These are phyloP conservation scores for Caiman crocodilus DNA, from an alignment of 2,797 vertebrate species.

Conservation along the genomic window DNA sequence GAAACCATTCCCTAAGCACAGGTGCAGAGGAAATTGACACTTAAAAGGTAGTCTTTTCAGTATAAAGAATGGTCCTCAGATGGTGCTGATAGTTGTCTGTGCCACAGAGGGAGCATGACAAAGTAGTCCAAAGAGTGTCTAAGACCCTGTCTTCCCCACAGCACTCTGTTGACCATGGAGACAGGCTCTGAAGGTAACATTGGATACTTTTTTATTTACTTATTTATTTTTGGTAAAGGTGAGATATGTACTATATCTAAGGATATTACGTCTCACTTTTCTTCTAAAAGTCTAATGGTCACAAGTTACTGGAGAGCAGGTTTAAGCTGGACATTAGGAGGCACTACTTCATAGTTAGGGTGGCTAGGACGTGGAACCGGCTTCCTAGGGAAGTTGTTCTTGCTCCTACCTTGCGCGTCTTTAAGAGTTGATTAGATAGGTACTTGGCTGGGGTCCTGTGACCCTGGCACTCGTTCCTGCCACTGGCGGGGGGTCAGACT, in stretches of 20 bases:
- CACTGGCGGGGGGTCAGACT: too few relatives aligned
- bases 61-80: neutral
- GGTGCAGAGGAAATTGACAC: neutral
- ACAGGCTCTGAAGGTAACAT: neutral
- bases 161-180: neutral
- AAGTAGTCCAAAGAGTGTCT: neutral
- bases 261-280: too few relatives aligned
- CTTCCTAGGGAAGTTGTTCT: too few relatives aligned
- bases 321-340: too few relatives aligned
- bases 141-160: neutral
- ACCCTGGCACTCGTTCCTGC: too few relatives aligned
- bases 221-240: neutral
- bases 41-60: neutral
- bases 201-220: neutral
- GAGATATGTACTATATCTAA: neutral
- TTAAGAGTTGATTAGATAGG: too few relatives aligned
- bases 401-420: too few relatives aligned
- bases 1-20: neutral
- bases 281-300: too few relatives aligned
- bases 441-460: too few relatives aligned
- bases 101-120: neutral
- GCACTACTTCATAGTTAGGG: too few relatives aligned
- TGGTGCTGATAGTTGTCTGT: neutral
- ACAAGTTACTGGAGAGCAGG: too few relatives aligned
- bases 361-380: too few relatives aligned